Conservation (phyloP, 1,140 invertebrate species). For the Drosophila varians region DNA sequence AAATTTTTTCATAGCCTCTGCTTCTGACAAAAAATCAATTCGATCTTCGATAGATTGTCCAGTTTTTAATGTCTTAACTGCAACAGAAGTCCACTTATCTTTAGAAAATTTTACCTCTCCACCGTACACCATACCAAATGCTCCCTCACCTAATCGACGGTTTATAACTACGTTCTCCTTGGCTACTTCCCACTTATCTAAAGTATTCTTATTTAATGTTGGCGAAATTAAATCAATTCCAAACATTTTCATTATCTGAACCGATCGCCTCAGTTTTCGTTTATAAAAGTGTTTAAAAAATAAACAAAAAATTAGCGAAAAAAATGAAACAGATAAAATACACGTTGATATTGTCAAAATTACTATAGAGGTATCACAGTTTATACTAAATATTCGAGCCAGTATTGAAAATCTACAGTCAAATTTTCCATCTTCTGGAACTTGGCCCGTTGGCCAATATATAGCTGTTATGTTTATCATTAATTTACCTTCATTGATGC, state of each 20-base stretch:
- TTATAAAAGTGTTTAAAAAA: conserved; percentile 91
- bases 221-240: conserved; percentile 87
- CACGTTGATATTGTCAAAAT: conserved; percentile 44
- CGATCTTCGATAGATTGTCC: conserved; percentile 93
- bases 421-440: conserved; percentile 89
- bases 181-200: conserved; percentile 95
- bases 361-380: conserved; percentile 87
- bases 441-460: conserved; percentile 86
- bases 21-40: conserved; percentile 96
- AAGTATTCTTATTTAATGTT: conserved; percentile 84
- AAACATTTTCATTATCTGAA: conserved; percentile 89
- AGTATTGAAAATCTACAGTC: conserved; percentile 88
- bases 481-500: conserved; percentile 83
- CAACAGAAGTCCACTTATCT: conserved; percentile 92
- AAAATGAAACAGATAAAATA: conserved; percentile 85
- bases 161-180: conserved; percentile 95
- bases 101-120: conserved; percentile 90
- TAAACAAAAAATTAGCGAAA: conserved; percentile 89
- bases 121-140: conserved; percentile 94
- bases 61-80: conserved; percentile 95
- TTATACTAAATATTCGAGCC: conserved; percentile 87
- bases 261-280: conserved; percentile 87
- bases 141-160: conserved; percentile 93
- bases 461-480: conserved; percentile 86
- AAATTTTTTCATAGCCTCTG: conserved; percentile 96